Conservation (phyloP, 2,888 invertebrate genomes). For the Polietes domitor region DNA sequence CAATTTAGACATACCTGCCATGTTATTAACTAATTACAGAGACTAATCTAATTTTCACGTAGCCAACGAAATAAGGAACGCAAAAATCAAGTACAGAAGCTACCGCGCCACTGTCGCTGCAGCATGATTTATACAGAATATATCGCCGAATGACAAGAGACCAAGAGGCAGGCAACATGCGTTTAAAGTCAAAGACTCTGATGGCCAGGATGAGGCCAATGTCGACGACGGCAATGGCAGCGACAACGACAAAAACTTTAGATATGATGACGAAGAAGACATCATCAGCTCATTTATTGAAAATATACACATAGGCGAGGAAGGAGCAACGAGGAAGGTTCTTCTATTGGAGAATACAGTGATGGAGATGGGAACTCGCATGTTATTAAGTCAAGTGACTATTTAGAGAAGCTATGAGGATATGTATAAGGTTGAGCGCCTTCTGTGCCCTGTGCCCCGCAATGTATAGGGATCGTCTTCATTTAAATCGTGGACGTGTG, state of each 20-base stretch:
- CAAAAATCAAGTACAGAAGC: constrained; percentile 68
- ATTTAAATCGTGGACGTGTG: no score
- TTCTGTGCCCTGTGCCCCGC: no score
- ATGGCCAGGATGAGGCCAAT: not conserved
- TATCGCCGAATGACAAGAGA: not conserved
- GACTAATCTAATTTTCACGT: constrained; percentile 76
- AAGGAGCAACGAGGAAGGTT: not conserved
- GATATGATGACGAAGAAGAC: constrained; percentile 8
- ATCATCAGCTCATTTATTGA: not conserved
- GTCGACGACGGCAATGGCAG: not conserved
- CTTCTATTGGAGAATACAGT: no score
- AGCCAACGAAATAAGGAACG: constrained; percentile 52
- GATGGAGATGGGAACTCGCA: no score
- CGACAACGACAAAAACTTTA: not conserved
- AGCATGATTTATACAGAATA: constrained; percentile 63
- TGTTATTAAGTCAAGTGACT: no score
- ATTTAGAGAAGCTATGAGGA: no score
- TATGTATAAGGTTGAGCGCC: no score
- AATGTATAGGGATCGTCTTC: no score
- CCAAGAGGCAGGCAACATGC: not conserved
- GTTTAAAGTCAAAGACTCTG: not conserved
- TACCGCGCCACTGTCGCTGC: constrained; percentile 70
- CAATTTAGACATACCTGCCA: constrained; percentile 74
- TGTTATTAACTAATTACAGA: constrained; percentile 80
- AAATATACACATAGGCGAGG: not conserved